Evolutionary conservation across 1,140 invertebrate genomes (phyloP).

Genomic region (Drosophila seguyi): DNA sequence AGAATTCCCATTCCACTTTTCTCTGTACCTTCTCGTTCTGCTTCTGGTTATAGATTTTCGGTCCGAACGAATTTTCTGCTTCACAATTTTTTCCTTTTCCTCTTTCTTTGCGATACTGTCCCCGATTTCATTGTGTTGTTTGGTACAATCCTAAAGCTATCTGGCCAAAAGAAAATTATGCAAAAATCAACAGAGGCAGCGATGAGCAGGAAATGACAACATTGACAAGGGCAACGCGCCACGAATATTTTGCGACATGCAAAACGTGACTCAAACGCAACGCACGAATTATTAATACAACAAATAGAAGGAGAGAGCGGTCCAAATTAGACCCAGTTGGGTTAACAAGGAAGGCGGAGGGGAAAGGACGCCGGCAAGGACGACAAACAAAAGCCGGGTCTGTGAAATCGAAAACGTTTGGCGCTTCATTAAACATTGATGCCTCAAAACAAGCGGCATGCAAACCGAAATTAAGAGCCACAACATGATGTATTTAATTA

Average conservation of each 20-base stretch:
- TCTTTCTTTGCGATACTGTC: constrained; percentile 1
- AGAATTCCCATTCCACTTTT: not conserved
- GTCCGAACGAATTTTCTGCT: constrained; percentile 29
- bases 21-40: constrained; percentile 4
- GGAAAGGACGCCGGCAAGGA: constrained; percentile 37
- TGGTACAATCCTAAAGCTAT: constrained; percentile 54
- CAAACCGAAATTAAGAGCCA: constrained; percentile 50
- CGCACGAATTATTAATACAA: constrained; percentile 80
- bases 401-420: constrained; percentile 77
- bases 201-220: constrained; percentile 57
- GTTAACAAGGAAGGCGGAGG: constrained; percentile 53
- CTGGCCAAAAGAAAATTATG: constrained; percentile 67
- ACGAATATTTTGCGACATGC: constrained; percentile 58
- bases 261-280: constrained; percentile 76
- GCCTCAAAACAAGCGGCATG: constrained; percentile 38
- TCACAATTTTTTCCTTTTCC: constrained; percentile 8
- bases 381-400: constrained; percentile 42
- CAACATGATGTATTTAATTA: constrained; percentile 52
- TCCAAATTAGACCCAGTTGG: constrained; percentile 72
- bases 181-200: constrained; percentile 58
- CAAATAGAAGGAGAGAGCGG: constrained; percentile 17
- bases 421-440: constrained; percentile 81
- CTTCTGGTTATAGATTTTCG: constrained; percentile 33
- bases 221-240: constrained; percentile 65
- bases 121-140: constrained; percentile 16